phyloP scores from a whole-genome alignment of 2,888 invertebrate genomes.

The Drosophila dives region DNA sequence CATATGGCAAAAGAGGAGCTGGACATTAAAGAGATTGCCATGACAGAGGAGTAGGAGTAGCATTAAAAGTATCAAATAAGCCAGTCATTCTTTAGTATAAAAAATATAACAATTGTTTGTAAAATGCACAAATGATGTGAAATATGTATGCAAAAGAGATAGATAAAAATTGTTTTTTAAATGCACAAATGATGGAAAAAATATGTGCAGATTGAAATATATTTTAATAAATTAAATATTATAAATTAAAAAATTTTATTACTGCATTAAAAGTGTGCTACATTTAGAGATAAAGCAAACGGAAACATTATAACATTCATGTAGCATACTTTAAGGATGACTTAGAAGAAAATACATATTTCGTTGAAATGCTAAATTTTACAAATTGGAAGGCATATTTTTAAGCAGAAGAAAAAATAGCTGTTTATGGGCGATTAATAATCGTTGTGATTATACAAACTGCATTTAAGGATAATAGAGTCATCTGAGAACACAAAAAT shows the following conservation, averaged over 20 bases:
- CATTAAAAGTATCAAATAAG: not conserved
- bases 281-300: not conserved
- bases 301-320: not conserved
- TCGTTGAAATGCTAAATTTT: not conserved
- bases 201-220: not conserved
- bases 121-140: not conserved
- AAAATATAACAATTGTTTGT: constrained; percentile 8
- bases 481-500: not conserved
- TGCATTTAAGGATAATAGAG: not conserved
- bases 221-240: not conserved
- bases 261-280: not conserved
- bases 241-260: not conserved
- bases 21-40: constrained; percentile 17
- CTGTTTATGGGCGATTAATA: not conserved
- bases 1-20: constrained; percentile 37
- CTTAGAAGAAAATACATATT: not conserved
- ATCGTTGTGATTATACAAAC: too few species aligned
- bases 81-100: constrained; percentile 40
- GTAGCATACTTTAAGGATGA: not conserved
- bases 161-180: constrained; percentile 4
- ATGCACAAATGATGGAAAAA: not conserved
- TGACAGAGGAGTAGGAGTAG: constrained; percentile 40
- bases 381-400: not conserved
- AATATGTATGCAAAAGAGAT: not conserved
- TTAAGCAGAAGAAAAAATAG: not conserved